phyloP scores from a whole-genome alignment of 2,113 vertebrate genomes.

The Etheostoma cragini region DNA sequence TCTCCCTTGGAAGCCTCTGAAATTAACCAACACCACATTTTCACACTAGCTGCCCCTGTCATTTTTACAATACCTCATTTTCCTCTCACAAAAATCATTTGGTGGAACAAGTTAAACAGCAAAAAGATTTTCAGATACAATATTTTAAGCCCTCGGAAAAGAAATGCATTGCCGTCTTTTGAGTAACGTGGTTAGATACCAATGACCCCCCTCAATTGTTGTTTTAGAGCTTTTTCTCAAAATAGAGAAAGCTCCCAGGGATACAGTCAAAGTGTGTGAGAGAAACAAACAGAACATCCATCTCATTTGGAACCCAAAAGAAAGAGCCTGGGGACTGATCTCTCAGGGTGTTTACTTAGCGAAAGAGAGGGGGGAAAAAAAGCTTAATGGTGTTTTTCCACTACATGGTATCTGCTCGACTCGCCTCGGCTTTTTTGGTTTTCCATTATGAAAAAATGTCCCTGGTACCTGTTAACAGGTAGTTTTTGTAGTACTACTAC shows the following conservation, averaged over 20 bases:
- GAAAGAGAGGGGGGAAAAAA: constrained; percentile 9
- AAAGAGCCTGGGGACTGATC: constrained; percentile 59
- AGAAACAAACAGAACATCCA: constrained; percentile 73
- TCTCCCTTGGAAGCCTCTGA: constrained; percentile 50
- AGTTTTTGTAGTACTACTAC: no score
- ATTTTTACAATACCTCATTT: constrained; percentile 17
- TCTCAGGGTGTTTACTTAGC: constrained; percentile 55
- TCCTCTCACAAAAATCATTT: background rate
- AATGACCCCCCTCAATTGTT: constrained; percentile 47
- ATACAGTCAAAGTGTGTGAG: constrained; percentile 55
- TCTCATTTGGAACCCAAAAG: constrained; percentile 59
- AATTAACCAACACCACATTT: constrained; percentile 58
- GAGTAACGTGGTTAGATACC: constrained; percentile 47
- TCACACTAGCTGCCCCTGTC: constrained; percentile 19
- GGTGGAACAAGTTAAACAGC: background rate
- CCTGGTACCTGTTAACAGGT: no score
- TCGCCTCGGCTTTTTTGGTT: no score
- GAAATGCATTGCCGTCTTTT: constrained; percentile 37
- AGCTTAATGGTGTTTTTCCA: background rate
- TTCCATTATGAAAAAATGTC: no score
- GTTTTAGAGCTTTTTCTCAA: constrained; percentile 39
- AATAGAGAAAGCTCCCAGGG: constrained; percentile 41
- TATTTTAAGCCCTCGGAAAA: constrained; percentile 12
- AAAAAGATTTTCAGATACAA: constrained; percentile 12
- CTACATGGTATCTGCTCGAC: no score